A percentile compares a stretch with the other conserved stretches of the same genome.
phyloP scores from a whole-genome alignment of 1,140 invertebrate genomes.

The Aethina tumida region DNA sequence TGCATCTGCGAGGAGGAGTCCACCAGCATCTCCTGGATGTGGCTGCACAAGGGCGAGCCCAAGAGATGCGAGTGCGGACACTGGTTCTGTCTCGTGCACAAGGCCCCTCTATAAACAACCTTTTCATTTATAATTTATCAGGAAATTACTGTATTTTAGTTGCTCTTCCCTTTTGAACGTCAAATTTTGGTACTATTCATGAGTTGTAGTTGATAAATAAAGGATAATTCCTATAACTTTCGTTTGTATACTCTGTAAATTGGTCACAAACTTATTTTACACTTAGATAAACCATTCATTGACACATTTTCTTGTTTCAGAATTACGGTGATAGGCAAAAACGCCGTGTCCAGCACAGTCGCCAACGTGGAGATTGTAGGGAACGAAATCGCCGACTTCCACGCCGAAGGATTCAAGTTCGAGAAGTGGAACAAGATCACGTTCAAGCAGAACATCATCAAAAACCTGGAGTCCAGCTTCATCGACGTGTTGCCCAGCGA shows the following conservation, averaged over 20 bases:
- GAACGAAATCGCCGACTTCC: slow-evolving; percentile 49
- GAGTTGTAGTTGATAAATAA: too few species aligned
- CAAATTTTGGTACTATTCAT: too few species aligned
- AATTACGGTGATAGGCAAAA: slow-evolving; percentile 46
- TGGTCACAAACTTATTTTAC: too few species aligned
- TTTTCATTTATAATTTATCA: too few species aligned
- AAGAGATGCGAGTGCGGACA: slow-evolving; percentile 89
- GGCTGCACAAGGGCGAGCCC: slow-evolving; percentile 74
- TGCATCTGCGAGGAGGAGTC: slow-evolving; percentile 94
- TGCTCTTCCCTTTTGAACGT: too few species aligned
- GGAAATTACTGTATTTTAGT: too few species aligned
- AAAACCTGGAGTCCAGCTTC: slow-evolving; percentile 43
- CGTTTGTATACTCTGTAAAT: too few species aligned
- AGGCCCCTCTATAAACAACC: slow-evolving; percentile 49
- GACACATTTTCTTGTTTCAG: slow-evolving; percentile 38
- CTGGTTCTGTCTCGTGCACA: slow-evolving; percentile 86
- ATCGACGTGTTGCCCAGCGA: slow-evolving; percentile 36
- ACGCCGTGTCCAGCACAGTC: slow-evolving; percentile 51
- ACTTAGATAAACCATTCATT: slow-evolving; percentile 1
- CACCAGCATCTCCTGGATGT: slow-evolving; percentile 81
- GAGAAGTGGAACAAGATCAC: slow-evolving; percentile 51
- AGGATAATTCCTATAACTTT: too few species aligned
- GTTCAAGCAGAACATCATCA: slow-evolving; percentile 54
- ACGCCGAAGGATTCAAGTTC: slow-evolving; percentile 44
- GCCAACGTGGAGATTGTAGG: slow-evolving; percentile 48